Evolutionary conservation across 2,888 invertebrate species (phyloP).

Genomic region (Eurytoma californica): DNA sequence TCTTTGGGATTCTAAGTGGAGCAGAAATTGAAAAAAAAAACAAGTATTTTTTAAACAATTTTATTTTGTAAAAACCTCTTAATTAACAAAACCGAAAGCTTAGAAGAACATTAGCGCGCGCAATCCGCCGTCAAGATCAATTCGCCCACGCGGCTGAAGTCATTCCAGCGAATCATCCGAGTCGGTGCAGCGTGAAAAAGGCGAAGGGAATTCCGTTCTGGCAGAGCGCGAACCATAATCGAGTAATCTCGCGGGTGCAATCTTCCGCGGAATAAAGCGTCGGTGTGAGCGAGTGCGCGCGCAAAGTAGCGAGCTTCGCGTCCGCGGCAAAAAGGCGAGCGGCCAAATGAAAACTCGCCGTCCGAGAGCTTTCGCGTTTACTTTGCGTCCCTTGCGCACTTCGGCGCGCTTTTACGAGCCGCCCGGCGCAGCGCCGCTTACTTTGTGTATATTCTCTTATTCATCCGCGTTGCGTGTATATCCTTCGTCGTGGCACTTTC

Average conservation of each 20-base stretch:
- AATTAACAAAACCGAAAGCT: too few relatives aligned
- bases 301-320: neutral
- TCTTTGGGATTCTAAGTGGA: too few relatives aligned
- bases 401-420: neutral
- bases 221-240: neutral
- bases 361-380: constrained; percentile 19
- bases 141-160: too few relatives aligned
- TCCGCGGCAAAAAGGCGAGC: neutral
- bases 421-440: neutral
- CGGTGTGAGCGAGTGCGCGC: neutral
- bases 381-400: neutral
- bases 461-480: neutral
- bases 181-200: too few relatives aligned
- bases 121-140: too few relatives aligned
- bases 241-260: constrained; percentile 39
- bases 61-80: too few relatives aligned
- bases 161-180: too few relatives aligned
- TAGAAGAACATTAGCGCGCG: too few relatives aligned
- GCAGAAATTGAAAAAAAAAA: too few relatives aligned
- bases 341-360: constrained; percentile 18
- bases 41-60: too few relatives aligned
- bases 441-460: neutral
- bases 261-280: constrained; percentile 17
- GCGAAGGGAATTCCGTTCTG: neutral
- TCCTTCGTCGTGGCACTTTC: neutral